Evolutionary conservation across 2,797 vertebrate genomes (phyloP).

Genomic region (Setipinna tenuifilis): DNA sequence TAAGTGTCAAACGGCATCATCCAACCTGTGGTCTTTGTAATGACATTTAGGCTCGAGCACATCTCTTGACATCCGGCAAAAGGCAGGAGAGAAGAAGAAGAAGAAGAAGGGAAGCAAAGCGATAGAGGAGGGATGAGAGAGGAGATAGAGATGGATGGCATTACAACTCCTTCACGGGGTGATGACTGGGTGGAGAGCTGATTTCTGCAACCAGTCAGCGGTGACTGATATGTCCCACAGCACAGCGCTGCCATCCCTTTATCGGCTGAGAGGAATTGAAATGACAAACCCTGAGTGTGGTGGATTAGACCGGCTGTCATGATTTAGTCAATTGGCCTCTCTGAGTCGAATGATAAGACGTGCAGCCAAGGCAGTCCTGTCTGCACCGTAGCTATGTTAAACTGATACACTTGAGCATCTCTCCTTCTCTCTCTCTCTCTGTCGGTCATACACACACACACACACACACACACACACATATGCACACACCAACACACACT

Average conservation of each 20-base stretch:
- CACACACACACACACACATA: background rate
- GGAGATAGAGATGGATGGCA: slow-evolving; percentile 9
- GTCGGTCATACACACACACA: background rate
- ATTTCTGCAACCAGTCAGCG: slow-evolving; percentile 35
- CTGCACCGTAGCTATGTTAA: slow-evolving; percentile 28
- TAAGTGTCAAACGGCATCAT: background rate
- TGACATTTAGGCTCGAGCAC: slow-evolving; percentile 7
- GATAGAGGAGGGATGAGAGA: slow-evolving; percentile 12
- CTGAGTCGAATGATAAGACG: slow-evolving; percentile 40
- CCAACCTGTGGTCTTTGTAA: background rate
- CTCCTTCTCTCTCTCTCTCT: background rate
- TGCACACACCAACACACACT: background rate
- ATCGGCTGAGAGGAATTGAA: slow-evolving; percentile 40
- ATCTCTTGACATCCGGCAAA: background rate
- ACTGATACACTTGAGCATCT: slow-evolving; percentile 19
- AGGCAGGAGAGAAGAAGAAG: slow-evolving; percentile 27
- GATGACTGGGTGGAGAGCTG: slow-evolving; percentile 23
- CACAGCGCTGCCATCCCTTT: slow-evolving; percentile 36
- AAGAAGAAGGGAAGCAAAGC: slow-evolving; percentile 11
- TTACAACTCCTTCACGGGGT: slow-evolving; percentile 30
- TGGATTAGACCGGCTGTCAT: slow-evolving; percentile 42
- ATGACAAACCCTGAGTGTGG: slow-evolving; percentile 41
- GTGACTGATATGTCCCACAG: slow-evolving; percentile 31
- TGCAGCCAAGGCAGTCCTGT: slow-evolving; percentile 23
- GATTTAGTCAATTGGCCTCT: slow-evolving; percentile 42